These are phyloP conservation scores for Galemys pyrenaicus DNA, from an alignment of 2,113 vertebrate genomes.

Conservation along the genomic window DNA sequence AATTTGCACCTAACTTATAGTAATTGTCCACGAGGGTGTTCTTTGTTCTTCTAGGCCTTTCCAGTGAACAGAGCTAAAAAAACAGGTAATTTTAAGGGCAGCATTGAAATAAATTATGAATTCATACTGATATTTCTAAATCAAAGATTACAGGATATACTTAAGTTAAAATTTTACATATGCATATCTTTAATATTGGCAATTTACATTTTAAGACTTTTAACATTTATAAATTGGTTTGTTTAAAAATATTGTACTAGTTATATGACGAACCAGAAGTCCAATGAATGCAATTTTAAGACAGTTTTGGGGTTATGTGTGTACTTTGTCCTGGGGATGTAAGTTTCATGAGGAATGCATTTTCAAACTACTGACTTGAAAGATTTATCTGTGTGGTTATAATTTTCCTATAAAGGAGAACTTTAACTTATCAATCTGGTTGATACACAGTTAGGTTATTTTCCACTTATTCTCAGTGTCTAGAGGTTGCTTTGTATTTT, in stretches of 20 bases:
- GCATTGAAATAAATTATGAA: not conserved
- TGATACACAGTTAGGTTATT: not conserved
- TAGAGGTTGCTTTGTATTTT: not conserved
- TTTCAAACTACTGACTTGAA: not conserved
- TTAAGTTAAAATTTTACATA: not conserved
- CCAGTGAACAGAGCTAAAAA: not conserved
- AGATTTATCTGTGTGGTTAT: not conserved
- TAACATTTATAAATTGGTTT: not conserved
- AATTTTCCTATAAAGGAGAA: not conserved
- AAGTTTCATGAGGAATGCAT: not conserved
- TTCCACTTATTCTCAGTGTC: not conserved
- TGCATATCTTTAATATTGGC: not conserved
- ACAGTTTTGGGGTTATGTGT: not conserved
- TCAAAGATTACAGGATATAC: not conserved
- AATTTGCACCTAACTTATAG: not conserved
- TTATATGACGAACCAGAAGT: not conserved
- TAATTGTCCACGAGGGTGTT: not conserved
- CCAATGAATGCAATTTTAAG: not conserved
- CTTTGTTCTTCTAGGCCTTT: constrained; percentile 9
- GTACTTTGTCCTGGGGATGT: not conserved
- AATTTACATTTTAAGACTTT: not conserved
- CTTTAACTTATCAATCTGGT: not conserved
- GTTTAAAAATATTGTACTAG: not conserved
- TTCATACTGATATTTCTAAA: not conserved
- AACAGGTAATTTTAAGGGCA: constrained; percentile 26